Base-by-base conservation (phyloP, 1,140 invertebrate genomes). In the Pseudomyrmex pallidus region DNA sequence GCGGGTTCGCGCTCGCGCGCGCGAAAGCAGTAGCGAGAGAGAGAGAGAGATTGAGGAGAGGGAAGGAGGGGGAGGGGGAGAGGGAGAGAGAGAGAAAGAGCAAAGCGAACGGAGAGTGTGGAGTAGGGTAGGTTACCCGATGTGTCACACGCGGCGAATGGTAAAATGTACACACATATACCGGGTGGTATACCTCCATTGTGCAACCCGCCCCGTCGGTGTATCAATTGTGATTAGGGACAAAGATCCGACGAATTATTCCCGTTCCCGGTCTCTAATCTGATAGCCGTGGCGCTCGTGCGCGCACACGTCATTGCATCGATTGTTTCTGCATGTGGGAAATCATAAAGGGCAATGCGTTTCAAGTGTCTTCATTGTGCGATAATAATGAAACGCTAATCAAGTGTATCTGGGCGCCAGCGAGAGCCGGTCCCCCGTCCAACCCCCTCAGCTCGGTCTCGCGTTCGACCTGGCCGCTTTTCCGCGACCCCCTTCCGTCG, bases 231-330 rank as follows among this genome's bases (percentile, higher is more conserved):
- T 89, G 88, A 89, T 89, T 89, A 89, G 88, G 87, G 88, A 89
- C 88, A 89, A 89, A 89, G 88, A 89, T 89, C 87, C 88, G 88
- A 89, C 88, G 88, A 89, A 89, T 89, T 89, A 89, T 89, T 88
- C 87, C 85, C 88, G 87, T 76, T 85, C 64, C 77, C 87, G 87
- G 86, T 88, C 88, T 89, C 88, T 89, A 89, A 89, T 89, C 84
- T 88, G 88, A 89, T 89, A 89, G 85, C 84, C 87, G 85, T 78
- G 68, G 80, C 85, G 74, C 61, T 66, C 56, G 62, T 66, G 68
- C 80, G 78, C 74, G 87, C 63, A 86, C 87, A 80, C 87, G 87
- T 89, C 88, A 89, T 89, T 86, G 84, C 87, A 86, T 89, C 88
- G 88, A 89, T 89, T 89, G 87, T 88, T 89, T 86, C 88, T 76